A percentile compares a stretch with the other conserved stretches of the same genome.
Conservation (phyloP, 1,140 invertebrate species). For the Caenorhabditis inopinata region DNA sequence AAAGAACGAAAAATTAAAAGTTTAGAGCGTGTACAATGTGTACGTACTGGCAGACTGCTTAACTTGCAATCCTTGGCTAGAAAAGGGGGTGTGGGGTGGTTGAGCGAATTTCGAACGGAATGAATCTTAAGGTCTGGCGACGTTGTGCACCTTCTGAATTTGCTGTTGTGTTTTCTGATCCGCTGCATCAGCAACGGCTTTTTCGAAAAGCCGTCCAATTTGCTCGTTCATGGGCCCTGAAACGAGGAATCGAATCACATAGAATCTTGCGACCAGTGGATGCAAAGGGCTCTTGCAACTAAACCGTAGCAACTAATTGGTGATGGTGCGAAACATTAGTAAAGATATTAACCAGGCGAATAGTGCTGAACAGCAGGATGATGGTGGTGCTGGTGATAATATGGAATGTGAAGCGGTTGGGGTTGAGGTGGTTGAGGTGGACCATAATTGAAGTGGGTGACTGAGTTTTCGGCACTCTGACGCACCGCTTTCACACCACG, state of each 20-base stretch:
- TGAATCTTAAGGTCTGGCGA: not conserved
- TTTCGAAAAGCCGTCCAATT: conserved; percentile 39
- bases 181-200: conserved; percentile 38
- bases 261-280: not conserved
- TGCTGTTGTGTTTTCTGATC: conserved; percentile 38
- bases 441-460: conserved; percentile 38
- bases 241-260: not conserved
- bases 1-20: not conserved
- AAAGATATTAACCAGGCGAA: conserved; percentile 15
- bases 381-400: conserved; percentile 1
- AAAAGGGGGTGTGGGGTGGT: not conserved
- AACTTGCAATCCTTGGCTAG: conserved; percentile 28
- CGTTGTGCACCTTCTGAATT: not conserved
- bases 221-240: conserved; percentile 44
- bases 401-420: conserved; percentile 14
- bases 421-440: conserved; percentile 3
- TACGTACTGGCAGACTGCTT: conserved; percentile 21
- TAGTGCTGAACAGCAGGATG: conserved; percentile 12
- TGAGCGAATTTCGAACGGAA: not conserved
- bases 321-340: not conserved
- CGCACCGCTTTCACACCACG: conserved; percentile 40
- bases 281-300: not conserved
- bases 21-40: conserved; percentile 30
- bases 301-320: not conserved
- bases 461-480: conserved; percentile 41